Conservation (phyloP, 1,140 invertebrate species). For the Pseudomyrmex concolor region DNA sequence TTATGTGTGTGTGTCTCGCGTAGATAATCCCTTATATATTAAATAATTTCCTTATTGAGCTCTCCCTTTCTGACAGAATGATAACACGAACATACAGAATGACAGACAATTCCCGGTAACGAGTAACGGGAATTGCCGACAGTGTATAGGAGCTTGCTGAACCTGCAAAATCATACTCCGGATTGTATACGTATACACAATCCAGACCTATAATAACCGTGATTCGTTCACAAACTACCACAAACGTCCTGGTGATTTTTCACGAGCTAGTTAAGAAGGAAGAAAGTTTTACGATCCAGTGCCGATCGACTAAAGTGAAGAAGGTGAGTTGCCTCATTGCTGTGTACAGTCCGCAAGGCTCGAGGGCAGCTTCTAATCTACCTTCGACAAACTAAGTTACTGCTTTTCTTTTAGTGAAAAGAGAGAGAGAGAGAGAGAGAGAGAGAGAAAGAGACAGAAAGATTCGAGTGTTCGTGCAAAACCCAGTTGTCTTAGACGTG, state of each 20-base stretch:
- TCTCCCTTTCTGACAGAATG: background rate
- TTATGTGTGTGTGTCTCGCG: no score
- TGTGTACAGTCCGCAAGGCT: no score
- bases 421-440: background rate
- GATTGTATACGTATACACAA: constrained; percentile 9
- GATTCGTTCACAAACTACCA: background rate
- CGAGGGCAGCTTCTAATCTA: constrained; percentile 59
- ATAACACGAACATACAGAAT: background rate
- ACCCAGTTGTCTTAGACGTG: background rate
- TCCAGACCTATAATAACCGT: constrained; percentile 3
- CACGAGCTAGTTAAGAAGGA: background rate
- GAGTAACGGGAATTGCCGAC: background rate
- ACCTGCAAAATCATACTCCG: background rate
- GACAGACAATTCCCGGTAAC: constrained; percentile 11
- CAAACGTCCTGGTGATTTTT: constrained; percentile 36
- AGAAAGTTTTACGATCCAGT: constrained; percentile 54
- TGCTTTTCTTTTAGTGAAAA: background rate
- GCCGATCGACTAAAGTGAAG: background rate
- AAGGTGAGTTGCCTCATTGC: background rate
- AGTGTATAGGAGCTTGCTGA: background rate
- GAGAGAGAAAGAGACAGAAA: background rate
- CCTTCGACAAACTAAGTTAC: constrained; percentile 57
- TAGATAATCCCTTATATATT: background rate
- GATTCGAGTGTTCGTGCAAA: constrained; percentile 20
- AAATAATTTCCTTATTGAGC: background rate